Evolutionary conservation across 2,113 vertebrate genomes (phyloP).

Genomic region (Ia io): DNA sequence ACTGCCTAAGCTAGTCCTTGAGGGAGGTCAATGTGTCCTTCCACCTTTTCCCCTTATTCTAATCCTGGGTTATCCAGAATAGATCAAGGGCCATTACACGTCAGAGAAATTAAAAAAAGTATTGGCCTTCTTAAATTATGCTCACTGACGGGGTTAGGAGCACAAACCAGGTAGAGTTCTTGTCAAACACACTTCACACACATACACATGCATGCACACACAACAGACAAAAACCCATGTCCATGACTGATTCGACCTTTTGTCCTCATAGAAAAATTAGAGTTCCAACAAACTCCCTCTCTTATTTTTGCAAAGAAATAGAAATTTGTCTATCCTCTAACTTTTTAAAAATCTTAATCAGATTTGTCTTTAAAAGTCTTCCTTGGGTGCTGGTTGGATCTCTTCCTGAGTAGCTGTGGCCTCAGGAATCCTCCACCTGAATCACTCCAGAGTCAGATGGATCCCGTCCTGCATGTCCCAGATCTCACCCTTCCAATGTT

Average conservation of each 20-base stretch:
- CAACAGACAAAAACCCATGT: background rate
- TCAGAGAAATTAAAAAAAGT: background rate
- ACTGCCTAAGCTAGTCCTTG: too few relatives aligned
- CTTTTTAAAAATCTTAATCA: background rate
- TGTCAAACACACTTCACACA: background rate
- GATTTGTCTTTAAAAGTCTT: background rate
- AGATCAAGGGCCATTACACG: background rate
- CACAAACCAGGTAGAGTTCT: background rate
- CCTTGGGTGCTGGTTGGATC: background rate
- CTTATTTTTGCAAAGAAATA: background rate
- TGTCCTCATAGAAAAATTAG: background rate
- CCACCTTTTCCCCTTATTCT: too few relatives aligned
- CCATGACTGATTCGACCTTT: background rate
- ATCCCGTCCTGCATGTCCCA: background rate
- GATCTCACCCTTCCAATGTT: background rate
- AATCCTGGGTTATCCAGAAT: background rate
- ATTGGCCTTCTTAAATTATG: background rate
- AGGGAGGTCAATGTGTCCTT: too few relatives aligned
- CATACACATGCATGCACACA: background rate
- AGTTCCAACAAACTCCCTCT: background rate
- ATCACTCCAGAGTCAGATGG: background rate
- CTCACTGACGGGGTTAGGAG: background rate
- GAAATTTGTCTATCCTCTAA: background rate
- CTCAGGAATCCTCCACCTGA: background rate
- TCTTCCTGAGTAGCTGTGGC: background rate